Evolutionary conservation across 2,797 vertebrate genomes (phyloP).

Genomic region (Siniperca obscura): DNA sequence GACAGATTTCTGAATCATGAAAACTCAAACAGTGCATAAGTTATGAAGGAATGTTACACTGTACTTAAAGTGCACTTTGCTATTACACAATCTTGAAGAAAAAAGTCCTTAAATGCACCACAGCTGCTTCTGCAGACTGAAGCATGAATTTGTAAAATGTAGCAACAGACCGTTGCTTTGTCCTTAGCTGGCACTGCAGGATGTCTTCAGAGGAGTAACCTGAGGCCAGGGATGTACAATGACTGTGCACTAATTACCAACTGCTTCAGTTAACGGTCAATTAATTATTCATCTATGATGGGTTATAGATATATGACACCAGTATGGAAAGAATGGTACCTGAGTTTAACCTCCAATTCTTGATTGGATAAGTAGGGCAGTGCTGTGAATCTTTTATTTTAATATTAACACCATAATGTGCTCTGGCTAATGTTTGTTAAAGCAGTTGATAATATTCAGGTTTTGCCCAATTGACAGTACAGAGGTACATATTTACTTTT

Average conservation of each 20-base stretch:
- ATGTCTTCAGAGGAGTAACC: constrained; percentile 48
- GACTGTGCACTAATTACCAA: constrained; percentile 50
- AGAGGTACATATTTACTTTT: constrained; percentile 14
- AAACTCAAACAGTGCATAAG: constrained; percentile 3
- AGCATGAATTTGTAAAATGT: constrained; percentile 48
- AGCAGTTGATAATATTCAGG: constrained; percentile 3
- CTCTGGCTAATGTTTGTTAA: not conserved
- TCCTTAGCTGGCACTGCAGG: constrained; percentile 40
- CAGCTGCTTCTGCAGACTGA: constrained; percentile 35
- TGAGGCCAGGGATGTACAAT: constrained; percentile 38
- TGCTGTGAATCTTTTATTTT: constrained; percentile 10
- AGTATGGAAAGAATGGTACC: constrained; percentile 16
- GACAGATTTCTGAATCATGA: not conserved
- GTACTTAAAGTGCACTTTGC: constrained; percentile 1
- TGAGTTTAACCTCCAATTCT: constrained; percentile 20
- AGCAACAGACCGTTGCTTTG: constrained; percentile 22
- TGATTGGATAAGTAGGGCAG: constrained; percentile 13
- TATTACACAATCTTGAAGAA: not conserved
- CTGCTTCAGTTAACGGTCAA: constrained; percentile 44
- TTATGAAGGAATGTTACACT: constrained; percentile 1
- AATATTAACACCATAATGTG: constrained; percentile 24
- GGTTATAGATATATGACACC: constrained; percentile 45
- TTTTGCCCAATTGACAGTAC: constrained; percentile 30
- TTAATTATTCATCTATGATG: constrained; percentile 60
- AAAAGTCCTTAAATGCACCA: constrained; percentile 28